Evolutionary conservation across 37 sponge, comb jelly and placozoan species (phyloP).

Genomic region (Mnemiopsis leidyi): DNA sequence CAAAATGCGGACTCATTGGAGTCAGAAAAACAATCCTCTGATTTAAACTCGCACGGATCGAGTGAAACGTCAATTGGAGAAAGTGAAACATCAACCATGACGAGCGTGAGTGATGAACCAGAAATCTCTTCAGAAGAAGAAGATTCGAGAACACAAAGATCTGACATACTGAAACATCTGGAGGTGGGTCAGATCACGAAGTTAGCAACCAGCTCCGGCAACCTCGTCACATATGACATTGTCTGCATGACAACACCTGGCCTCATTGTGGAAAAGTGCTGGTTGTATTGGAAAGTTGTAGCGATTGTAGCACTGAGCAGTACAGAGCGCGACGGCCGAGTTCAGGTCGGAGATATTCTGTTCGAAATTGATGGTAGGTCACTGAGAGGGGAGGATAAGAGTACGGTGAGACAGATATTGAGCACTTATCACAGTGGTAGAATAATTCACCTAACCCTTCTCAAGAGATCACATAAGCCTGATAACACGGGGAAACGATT

Average conservation of each 20-base stretch:
- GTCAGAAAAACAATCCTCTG: background rate
- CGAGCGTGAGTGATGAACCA: background rate
- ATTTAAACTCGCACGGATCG: background rate
- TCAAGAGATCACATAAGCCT: background rate
- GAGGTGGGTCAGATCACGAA: background rate
- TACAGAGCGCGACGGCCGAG: background rate
- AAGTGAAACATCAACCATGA: background rate
- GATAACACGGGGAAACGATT: slow-evolving; percentile 2
- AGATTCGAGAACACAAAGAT: background rate
- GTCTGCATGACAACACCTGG: background rate
- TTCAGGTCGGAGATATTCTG: background rate
- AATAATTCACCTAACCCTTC: background rate
- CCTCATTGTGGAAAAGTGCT: background rate
- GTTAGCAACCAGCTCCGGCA: background rate
- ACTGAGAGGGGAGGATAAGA: background rate
- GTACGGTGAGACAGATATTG: background rate
- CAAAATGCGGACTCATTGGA: background rate
- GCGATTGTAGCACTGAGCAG: slow-evolving; percentile 28
- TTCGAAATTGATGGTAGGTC: background rate
- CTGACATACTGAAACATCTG: background rate
- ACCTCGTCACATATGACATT: slow-evolving; percentile 7
- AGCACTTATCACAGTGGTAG: background rate
- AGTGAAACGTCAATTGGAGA: background rate
- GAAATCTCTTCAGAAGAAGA: background rate
- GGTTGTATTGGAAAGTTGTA: slow-evolving; percentile 4